Conservation (phyloP, 2,797 vertebrate species). For the Rhinogobio ventralis region DNA sequence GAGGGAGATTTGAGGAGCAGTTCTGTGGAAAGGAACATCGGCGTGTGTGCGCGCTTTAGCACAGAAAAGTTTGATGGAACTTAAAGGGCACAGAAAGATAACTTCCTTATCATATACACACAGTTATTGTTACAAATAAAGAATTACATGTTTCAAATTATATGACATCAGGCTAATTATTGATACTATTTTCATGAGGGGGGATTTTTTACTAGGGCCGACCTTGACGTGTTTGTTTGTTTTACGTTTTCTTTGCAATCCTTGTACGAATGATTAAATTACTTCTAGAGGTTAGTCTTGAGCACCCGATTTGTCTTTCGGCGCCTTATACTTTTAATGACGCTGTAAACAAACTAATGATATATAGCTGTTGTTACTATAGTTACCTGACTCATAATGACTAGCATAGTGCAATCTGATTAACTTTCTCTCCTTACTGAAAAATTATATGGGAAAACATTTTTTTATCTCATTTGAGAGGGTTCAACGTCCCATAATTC, state of each 20-base stretch:
- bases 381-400: not conserved
- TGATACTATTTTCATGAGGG: not conserved
- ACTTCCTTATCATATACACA: not conserved
- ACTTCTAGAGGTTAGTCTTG: not conserved
- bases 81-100: slow-evolving; percentile 60
- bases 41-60: slow-evolving; percentile 65
- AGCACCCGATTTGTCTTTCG: not conserved
- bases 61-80: slow-evolving; percentile 73
- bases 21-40: slow-evolving; percentile 34
- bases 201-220: too few species aligned
- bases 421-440: not conserved
- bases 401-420: not conserved
- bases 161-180: not conserved
- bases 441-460: not conserved
- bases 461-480: not conserved
- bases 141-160: not conserved
- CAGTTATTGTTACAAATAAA: not conserved
- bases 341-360: not conserved
- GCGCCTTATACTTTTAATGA: not conserved
- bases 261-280: not conserved
- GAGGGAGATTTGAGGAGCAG: slow-evolving; percentile 39
- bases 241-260: not conserved
- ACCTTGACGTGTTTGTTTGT: not conserved
- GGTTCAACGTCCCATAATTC: not conserved
- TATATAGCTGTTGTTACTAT: not conserved